Percentiles rank a stretch among this genome's conserved stretches.
Conservation (phyloP, 2,888 invertebrate species). For the Caenorhabditis angaria region DNA sequence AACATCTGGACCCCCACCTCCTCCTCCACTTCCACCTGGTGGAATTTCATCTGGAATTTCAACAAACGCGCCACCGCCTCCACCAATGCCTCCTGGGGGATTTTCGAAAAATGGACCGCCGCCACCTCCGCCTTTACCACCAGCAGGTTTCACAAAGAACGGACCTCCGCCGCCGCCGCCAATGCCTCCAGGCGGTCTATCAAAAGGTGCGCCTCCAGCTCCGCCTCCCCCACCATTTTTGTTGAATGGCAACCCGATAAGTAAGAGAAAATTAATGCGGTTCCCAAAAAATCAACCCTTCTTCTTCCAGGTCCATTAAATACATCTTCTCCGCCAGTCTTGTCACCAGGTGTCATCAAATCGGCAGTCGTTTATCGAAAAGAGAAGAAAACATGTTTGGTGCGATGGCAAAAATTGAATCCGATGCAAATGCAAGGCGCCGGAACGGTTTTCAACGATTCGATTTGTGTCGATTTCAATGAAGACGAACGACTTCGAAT, state of each 20-base stretch:
- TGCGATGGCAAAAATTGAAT: slow-evolving; percentile 40
- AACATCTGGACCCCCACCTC: slow-evolving; percentile 8
- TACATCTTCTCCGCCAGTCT: slow-evolving; percentile 5
- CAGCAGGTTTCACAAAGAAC: not conserved
- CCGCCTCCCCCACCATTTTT: slow-evolving; percentile 6
- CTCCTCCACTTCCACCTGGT: slow-evolving; percentile 6
- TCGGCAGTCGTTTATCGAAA: slow-evolving; percentile 39
- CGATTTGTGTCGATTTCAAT: slow-evolving; percentile 40
- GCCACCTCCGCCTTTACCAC: slow-evolving; percentile 28
- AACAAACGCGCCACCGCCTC: slow-evolving; percentile 6
- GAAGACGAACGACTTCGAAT: slow-evolving; percentile 36
- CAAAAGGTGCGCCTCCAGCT: not conserved
- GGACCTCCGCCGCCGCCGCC: slow-evolving; percentile 33
- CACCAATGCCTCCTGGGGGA: slow-evolving; percentile 15
- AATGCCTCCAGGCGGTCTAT: slow-evolving; percentile 9
- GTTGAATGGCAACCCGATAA: not conserved
- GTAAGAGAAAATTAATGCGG: too few species aligned
- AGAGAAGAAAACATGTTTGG: slow-evolving; percentile 34
- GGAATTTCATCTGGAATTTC: slow-evolving; percentile 5
- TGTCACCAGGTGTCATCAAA: slow-evolving; percentile 35
- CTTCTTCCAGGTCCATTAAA: not conserved
- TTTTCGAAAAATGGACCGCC: slow-evolving; percentile 6
- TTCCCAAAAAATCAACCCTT: too few species aligned
- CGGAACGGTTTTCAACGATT: slow-evolving; percentile 38
- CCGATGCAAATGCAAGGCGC: slow-evolving; percentile 26